These are phyloP conservation scores for Phortica okadai DNA, from an alignment of 2,888 invertebrate species.

Conservation along the genomic window DNA sequence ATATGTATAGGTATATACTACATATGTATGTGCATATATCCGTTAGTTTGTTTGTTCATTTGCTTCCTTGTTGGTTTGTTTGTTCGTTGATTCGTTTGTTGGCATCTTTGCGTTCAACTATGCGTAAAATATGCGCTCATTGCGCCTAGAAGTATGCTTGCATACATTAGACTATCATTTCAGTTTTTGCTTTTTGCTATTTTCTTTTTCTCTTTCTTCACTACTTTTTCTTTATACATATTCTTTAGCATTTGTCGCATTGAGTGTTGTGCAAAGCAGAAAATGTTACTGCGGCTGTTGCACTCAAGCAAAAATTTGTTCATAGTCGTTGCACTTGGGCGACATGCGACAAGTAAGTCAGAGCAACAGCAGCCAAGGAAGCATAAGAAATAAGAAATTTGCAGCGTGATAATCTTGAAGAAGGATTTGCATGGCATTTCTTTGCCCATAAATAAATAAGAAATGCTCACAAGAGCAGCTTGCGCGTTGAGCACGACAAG, in stretches of 20 bases:
- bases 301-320: not conserved
- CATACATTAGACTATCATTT: slow-evolving; percentile 16
- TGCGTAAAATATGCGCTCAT: slow-evolving; percentile 60
- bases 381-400: not conserved
- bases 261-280: not conserved
- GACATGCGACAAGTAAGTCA: not conserved
- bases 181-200: not conserved
- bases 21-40: slow-evolving; percentile 33
- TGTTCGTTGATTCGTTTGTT: slow-evolving; percentile 7
- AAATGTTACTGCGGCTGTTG: slow-evolving; percentile 11
- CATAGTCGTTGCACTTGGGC: not conserved
- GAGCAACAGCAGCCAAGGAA: not conserved
- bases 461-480: not conserved
- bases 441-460: not conserved
- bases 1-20: not conserved
- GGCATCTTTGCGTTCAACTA: slow-evolving; percentile 55
- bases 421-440: not conserved
- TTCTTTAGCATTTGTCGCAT: not conserved
- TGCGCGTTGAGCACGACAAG: not conserved
- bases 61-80: not conserved
- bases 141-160: slow-evolving; percentile 25
- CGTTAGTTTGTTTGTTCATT: not conserved
- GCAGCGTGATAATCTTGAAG: not conserved
- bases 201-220: not conserved
- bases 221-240: not conserved